Evolutionary conservation across 2,797 vertebrate genomes (phyloP).

Genomic region (Premnoplex brunnescens): DNA sequence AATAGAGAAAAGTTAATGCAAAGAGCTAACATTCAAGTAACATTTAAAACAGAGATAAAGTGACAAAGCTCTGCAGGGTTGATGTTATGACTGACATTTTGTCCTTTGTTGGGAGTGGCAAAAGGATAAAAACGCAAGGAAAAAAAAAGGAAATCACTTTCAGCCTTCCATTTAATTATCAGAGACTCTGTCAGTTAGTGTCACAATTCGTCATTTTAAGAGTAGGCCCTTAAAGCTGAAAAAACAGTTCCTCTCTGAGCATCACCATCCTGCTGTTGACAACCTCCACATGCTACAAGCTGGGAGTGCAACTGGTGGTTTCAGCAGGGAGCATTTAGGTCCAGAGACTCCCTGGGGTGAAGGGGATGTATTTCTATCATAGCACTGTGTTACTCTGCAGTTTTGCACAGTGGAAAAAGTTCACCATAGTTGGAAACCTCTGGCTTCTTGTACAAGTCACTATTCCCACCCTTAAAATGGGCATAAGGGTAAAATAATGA

Average conservation of each 20-base stretch:
- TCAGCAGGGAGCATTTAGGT: neutral
- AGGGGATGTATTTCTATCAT: neutral
- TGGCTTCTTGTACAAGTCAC: neutral
- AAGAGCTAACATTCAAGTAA: conserved; percentile 43
- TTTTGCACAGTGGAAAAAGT: neutral
- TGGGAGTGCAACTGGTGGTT: neutral
- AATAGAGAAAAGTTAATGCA: neutral
- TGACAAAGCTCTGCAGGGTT: neutral
- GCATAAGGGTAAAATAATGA: neutral
- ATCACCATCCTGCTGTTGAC: neutral
- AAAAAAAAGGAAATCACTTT: neutral
- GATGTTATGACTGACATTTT: neutral
- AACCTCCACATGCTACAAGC: neutral
- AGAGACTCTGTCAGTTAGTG: neutral
- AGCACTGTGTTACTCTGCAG: neutral
- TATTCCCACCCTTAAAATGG: neutral
- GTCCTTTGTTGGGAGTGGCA: neutral
- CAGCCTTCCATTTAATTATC: conserved; percentile 23
- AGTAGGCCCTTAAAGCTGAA: neutral
- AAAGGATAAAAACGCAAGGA: neutral
- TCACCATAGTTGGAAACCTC: neutral
- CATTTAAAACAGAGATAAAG: conserved; percentile 36
- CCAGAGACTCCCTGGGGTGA: neutral
- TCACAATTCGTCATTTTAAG: neutral
- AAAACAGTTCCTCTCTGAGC: neutral